These are phyloP conservation scores for Trissonchulus sp. DNA, from an alignment of 2,888 invertebrate species.

Conservation along the genomic window DNA sequence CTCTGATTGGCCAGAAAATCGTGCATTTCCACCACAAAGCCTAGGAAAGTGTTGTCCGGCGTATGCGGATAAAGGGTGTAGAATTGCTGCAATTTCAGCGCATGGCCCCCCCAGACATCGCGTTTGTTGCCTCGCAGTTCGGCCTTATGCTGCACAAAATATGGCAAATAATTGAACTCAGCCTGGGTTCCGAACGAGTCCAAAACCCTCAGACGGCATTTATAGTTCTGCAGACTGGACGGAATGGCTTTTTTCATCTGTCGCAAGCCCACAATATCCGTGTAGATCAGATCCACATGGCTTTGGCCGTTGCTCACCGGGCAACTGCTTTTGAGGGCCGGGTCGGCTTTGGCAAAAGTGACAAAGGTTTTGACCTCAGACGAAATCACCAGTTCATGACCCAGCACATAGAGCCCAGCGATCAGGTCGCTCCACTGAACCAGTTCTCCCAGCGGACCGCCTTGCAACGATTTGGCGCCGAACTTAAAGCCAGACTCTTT, in stretches of 20 bases:
- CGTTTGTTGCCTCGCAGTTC: slow-evolving; percentile 44
- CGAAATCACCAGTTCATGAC: slow-evolving; percentile 55
- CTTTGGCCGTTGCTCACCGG: slow-evolving; percentile 26
- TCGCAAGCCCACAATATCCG: slow-evolving; percentile 56
- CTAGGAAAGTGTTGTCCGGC: slow-evolving; percentile 57
- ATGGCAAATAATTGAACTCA: slow-evolving; percentile 53
- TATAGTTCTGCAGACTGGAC: slow-evolving; percentile 51
- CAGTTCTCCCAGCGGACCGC: slow-evolving; percentile 57
- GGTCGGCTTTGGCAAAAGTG: slow-evolving; percentile 30
- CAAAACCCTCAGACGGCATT: slow-evolving; percentile 56
- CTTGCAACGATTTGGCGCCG: slow-evolving; percentile 54
- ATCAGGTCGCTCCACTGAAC: slow-evolving; percentile 58
- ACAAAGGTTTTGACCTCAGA: slow-evolving; percentile 49
- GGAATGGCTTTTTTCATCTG: slow-evolving; percentile 53
- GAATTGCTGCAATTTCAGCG: slow-evolving; percentile 54
- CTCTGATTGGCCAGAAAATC: slow-evolving; percentile 28
- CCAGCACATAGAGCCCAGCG: slow-evolving; percentile 53
- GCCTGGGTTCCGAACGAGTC: slow-evolving; percentile 58
- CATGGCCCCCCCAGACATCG: slow-evolving; percentile 56
- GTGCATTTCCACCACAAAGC: slow-evolving; percentile 54
- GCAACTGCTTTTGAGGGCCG: slow-evolving; percentile 32
- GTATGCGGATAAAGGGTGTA: slow-evolving; percentile 56
- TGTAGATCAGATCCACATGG: slow-evolving; percentile 54
- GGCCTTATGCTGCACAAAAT: slow-evolving; percentile 49
- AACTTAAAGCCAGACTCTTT: slow-evolving; percentile 54